Conservation (phyloP, 1,140 invertebrate genomes). For the Carcinoscorpius rotundicauda region DNA sequence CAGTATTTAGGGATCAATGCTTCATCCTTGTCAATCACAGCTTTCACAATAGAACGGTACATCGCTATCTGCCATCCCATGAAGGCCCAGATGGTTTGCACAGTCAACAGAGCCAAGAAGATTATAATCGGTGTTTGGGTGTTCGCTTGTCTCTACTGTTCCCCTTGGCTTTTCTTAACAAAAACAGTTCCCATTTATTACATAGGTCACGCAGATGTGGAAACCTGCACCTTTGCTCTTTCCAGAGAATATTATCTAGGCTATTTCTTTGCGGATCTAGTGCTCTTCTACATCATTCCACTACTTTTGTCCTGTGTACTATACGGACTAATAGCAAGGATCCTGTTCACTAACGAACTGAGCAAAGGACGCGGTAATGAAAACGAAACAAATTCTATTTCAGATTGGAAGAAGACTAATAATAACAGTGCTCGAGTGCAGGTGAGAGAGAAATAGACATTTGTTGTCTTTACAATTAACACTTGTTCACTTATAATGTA, state of each 20-base stretch:
- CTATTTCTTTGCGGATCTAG: slow-evolving; percentile 45
- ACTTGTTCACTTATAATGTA: too few species aligned
- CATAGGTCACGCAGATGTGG: slow-evolving; percentile 28
- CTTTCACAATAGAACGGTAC: slow-evolving; percentile 50
- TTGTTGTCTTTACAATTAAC: too few species aligned
- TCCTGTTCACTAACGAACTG: slow-evolving; percentile 36
- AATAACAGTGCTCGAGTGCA: slow-evolving; percentile 28
- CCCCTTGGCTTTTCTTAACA: slow-evolving; percentile 42
- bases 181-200: slow-evolving; percentile 31
- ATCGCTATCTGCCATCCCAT: slow-evolving; percentile 49
- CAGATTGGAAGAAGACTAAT: background rate
- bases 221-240: slow-evolving; percentile 40
- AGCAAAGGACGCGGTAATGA: slow-evolving; percentile 17
- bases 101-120: slow-evolving; percentile 42
- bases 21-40: slow-evolving; percentile 48
- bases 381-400: background rate
- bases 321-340: slow-evolving; percentile 43
- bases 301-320: slow-evolving; percentile 42
- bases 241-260: slow-evolving; percentile 39
- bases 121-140: slow-evolving; percentile 45
- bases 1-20: slow-evolving; percentile 56
- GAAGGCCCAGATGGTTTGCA: slow-evolving; percentile 43
- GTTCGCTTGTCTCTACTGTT: slow-evolving; percentile 42
- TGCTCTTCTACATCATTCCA: slow-evolving; percentile 48
- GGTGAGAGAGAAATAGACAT: slow-evolving; percentile 22